Percentiles rank a stretch among this genome's conserved stretches.
Evolutionary conservation across 2,797 vertebrate genomes (phyloP).

Genomic region (Pelochelys cantorii): DNA sequence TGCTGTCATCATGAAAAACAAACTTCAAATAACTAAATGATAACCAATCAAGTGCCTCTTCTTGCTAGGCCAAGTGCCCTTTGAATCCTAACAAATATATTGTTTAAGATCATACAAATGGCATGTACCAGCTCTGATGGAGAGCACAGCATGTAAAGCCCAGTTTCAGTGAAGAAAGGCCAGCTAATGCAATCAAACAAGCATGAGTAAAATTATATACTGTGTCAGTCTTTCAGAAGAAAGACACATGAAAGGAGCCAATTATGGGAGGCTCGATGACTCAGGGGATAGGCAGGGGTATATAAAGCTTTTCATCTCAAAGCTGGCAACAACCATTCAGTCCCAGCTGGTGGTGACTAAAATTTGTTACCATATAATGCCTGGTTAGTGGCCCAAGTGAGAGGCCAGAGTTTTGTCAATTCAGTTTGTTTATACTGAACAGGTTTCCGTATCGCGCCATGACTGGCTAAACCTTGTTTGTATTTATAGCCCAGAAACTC

Average conservation of each 20-base stretch:
- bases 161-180: background rate
- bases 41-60: background rate
- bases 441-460: background rate
- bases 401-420: background rate
- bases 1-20: background rate
- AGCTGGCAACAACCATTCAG: background rate
- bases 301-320: background rate
- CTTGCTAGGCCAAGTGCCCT: background rate
- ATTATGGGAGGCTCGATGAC: background rate
- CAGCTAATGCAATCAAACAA: background rate
- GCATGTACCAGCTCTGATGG: fast-evolving
- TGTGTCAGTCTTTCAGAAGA: fast-evolving
- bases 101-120: background rate
- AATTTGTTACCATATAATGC: fast-evolving
- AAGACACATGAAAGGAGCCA: fast-evolving
- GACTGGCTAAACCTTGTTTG: background rate
- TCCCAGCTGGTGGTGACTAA: fast-evolving
- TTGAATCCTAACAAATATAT: background rate
- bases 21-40: background rate
- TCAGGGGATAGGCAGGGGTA: background rate
- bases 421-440: background rate
- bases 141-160: background rate
- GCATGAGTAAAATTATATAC: background rate
- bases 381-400: background rate
- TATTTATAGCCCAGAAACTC: background rate